Base-by-base conservation (phyloP, 2,888 invertebrate species). In the Habrosyne pyritoides region DNA sequence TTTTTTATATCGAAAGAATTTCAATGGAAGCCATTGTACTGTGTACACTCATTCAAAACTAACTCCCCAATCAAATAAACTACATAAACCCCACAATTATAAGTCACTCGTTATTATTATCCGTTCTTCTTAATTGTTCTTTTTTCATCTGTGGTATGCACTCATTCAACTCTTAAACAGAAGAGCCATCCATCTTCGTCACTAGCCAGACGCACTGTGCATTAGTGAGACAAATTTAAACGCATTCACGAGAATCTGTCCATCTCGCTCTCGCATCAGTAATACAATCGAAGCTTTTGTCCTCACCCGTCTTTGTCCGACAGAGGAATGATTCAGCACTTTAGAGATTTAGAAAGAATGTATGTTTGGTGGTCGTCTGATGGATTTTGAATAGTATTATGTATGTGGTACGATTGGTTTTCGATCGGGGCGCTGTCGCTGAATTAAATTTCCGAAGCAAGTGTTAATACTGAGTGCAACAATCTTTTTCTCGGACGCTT, bases 101-200 rank as follows among this genome's bases (percentile, higher is more conserved):
- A 48, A 14, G 24, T 48, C 18, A 14, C 49, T 28, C 28, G 50
- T 50, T 14, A 21, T 50, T 50, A 71, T 68, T 65, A 65, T 64
- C 62, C 57, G 56, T 62, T 52, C 57, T 59, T 52, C 59, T 69
- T 73, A 71, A 74, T 73, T 69, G 65, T 74, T 73, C 66, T 66
- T 71, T 72, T 65, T 69, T 67, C 61, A 66, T 63, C 57, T 60
- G 61, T 64, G 66, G 69, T 65, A 77, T 81, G 78, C 81, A 80
- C 81, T 85, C 85, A 84, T 85, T 84, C 84, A 83, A 70, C 78
- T 78, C 76, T 83, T 86, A 77, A 86, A 82, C 83, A 84, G 79
- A 69, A 77, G 69, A 69, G 63, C 70, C 87, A 91, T 91, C 89
- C 82, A 87, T 91, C 91, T 90, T 91, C 90, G 84, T 91, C 91